Evolutionary conservation across 1,140 invertebrate genomes (phyloP).

Genomic region (Camponotus pennsylvanicus): DNA sequence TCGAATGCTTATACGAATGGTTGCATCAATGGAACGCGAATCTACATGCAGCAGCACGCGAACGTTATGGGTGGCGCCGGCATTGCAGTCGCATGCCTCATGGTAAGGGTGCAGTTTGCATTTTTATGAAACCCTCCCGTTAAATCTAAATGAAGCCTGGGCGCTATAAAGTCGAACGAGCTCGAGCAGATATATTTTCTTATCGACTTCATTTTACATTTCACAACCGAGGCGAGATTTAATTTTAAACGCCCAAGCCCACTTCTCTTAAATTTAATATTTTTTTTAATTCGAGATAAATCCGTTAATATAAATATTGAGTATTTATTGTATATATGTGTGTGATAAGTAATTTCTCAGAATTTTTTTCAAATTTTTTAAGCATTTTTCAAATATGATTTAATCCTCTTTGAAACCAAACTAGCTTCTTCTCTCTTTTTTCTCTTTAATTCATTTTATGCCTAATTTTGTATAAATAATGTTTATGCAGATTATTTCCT

Average conservation of each 20-base stretch:
- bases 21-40: slow-evolving; percentile 90
- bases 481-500: not conserved
- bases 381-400: too few species aligned
- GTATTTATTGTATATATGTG: too few species aligned
- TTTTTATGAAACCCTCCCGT: slow-evolving; percentile 4
- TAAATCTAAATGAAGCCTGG: not conserved
- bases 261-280: too few species aligned
- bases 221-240: too few species aligned
- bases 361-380: too few species aligned
- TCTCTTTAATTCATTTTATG: not conserved
- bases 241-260: too few species aligned
- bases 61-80: slow-evolving; percentile 93
- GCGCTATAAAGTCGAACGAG: not conserved
- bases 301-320: too few species aligned
- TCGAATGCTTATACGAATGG: slow-evolving; percentile 90
- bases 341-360: too few species aligned
- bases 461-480: too few species aligned
- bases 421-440: too few species aligned
- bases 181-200: not conserved
- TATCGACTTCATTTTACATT: slow-evolving; percentile 8
- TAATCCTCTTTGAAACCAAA: too few species aligned
- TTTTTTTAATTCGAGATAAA: too few species aligned
- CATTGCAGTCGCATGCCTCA: slow-evolving; percentile 92
- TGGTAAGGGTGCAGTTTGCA: slow-evolving; percentile 86
- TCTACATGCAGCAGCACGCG: slow-evolving; percentile 92